phyloP scores from a whole-genome alignment of 64 coral and sea anemone genomes.

The Actinia equina region DNA sequence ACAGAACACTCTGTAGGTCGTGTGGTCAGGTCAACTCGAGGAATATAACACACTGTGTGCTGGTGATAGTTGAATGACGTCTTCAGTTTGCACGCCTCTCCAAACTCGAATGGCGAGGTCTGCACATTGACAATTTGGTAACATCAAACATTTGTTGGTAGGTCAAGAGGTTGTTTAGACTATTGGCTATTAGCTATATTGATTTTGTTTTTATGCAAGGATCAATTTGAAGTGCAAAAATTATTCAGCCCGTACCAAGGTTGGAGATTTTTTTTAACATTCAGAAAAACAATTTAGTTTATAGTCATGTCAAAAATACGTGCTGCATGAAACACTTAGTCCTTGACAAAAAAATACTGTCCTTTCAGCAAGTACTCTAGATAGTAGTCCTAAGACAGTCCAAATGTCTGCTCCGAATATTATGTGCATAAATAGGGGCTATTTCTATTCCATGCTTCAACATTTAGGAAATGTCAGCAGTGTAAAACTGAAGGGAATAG shows the following conservation, averaged over 20 bases:
- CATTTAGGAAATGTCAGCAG: too few relatives aligned
- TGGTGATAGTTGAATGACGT: conserved; percentile 2
- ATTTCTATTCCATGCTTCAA: neutral
- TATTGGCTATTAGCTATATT: neutral
- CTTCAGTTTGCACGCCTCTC: neutral
- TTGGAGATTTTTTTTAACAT: too few relatives aligned
- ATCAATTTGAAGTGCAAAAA: neutral
- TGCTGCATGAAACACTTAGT: too few relatives aligned
- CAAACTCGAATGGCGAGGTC: neutral
- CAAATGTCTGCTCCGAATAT: neutral
- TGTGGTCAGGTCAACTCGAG: neutral
- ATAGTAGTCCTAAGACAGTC: neutral
- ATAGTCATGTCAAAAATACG: too few relatives aligned
- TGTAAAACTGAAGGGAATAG: neutral
- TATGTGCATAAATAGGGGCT: neutral
- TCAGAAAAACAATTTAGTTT: too few relatives aligned
- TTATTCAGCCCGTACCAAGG: neutral
- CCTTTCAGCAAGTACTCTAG: too few relatives aligned
- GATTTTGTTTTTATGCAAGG: neutral
- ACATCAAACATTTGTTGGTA: neutral
- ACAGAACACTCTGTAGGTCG: neutral
- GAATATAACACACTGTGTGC: neutral
- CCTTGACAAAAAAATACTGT: too few relatives aligned
- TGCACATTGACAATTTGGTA: conserved; percentile 9
- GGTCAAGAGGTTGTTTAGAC: conserved; percentile 10